These are phyloP conservation scores for Meteorus sp. DNA, from an alignment of 1,140 invertebrate genomes.

Conservation along the genomic window DNA sequence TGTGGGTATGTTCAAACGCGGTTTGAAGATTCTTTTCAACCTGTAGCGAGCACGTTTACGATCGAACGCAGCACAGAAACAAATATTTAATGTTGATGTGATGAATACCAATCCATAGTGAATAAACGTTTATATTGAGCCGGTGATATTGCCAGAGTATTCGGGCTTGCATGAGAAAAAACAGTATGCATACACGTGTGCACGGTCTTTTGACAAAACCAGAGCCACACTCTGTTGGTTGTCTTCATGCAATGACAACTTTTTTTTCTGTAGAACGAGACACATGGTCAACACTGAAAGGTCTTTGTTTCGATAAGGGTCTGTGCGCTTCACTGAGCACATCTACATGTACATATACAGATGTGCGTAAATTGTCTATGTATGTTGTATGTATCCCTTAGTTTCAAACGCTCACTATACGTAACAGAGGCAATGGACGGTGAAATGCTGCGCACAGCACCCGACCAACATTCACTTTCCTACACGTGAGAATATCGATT, in stretches of 20 bases:
- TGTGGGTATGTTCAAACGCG: too few relatives aligned
- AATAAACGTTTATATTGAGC: too few relatives aligned
- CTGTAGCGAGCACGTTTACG: too few relatives aligned
- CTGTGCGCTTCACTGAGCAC: constrained; percentile 6
- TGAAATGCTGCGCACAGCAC: constrained; percentile 9
- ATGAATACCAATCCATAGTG: too few relatives aligned
- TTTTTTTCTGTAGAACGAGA: constrained; percentile 41
- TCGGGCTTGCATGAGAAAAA: not conserved
- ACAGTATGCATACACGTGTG: not conserved
- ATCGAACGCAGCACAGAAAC: too few relatives aligned
- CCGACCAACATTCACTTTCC: not conserved
- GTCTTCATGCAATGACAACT: constrained; percentile 8
- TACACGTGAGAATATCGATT: not conserved
- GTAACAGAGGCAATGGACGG: constrained; percentile 25
- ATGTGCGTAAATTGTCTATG: not conserved
- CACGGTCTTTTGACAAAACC: constrained; percentile 11
- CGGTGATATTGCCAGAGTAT: too few relatives aligned
- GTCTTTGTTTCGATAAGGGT: constrained; percentile 39
- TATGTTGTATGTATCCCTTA: constrained; percentile 8
- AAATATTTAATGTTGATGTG: too few relatives aligned
- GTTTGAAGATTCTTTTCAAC: too few relatives aligned
- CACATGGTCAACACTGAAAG: constrained; percentile 40
- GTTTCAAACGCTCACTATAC: constrained; percentile 18
- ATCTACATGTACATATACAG: not conserved
- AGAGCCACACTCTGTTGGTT: constrained; percentile 7